Percentiles rank a stretch among this genome's conserved stretches.
Conservation (phyloP, 2,113 vertebrate species). For the Bos indicus region DNA sequence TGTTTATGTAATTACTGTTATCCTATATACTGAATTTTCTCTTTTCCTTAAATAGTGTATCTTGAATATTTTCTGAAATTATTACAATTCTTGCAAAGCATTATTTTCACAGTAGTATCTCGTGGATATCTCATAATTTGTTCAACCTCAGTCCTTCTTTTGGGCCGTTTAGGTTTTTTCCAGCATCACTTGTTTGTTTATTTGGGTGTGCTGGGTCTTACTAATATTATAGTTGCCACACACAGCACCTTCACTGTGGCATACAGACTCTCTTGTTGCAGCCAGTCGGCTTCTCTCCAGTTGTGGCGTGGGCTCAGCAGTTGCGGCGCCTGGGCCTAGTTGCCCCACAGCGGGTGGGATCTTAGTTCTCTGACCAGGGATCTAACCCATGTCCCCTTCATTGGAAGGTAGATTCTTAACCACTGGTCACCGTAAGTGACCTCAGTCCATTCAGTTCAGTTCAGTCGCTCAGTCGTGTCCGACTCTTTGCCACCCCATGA, state of each 20-base stretch:
- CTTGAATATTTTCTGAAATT: not conserved
- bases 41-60: not conserved
- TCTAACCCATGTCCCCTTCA: not conserved
- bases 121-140: conserved; percentile 14
- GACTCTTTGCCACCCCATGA: too few relatives aligned
- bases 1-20: not conserved
- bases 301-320: not conserved
- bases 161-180: not conserved
- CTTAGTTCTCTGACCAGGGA: not conserved
- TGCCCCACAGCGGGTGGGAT: not conserved
- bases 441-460: too few relatives aligned
- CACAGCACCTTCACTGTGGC: not conserved
- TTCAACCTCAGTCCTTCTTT: not conserved
- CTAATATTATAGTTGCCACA: not conserved
- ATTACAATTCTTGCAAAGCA: conserved; percentile 15
- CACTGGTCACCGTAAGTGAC: not conserved
- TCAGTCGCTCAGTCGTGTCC: too few relatives aligned
- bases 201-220: not conserved
- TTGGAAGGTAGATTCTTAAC: not conserved
- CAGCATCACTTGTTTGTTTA: not conserved
- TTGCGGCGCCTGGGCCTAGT: not conserved
- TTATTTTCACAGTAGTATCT: not conserved
- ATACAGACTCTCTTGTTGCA: not conserved
- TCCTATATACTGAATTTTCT: not conserved
- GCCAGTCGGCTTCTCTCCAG: not conserved